These are phyloP conservation scores for Halcyon senegalensis DNA, from an alignment of 2,113 vertebrate genomes.

Conservation along the genomic window DNA sequence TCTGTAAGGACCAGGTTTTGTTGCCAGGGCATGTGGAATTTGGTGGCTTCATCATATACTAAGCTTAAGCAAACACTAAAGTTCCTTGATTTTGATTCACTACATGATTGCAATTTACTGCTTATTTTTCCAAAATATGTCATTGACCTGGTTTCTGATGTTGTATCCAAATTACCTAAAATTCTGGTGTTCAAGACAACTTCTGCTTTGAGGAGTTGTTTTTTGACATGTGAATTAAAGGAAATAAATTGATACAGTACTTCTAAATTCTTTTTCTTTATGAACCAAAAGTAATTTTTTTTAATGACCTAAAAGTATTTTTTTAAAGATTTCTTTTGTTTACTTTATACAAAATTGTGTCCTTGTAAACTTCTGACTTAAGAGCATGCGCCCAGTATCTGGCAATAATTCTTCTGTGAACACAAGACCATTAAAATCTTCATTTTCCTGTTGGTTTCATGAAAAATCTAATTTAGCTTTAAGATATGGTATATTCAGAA, in stretches of 20 bases:
- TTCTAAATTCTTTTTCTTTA: not conserved
- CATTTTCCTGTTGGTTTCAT: not conserved
- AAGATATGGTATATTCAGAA: not conserved
- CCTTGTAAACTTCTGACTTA: not conserved
- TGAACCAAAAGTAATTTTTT: not conserved
- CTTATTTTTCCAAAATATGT: accelerated
- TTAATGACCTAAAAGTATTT: not conserved
- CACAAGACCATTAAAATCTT: not conserved
- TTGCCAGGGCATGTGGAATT: not conserved
- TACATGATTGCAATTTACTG: not conserved
- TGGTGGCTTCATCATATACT: not conserved
- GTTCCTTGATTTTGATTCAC: not conserved
- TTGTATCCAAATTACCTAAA: not conserved
- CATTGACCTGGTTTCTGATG: not conserved
- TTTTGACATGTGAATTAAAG: not conserved
- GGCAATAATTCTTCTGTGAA: not conserved
- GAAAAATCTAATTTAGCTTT: not conserved
- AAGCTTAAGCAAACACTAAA: not conserved
- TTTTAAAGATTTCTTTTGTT: not conserved
- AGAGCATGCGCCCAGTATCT: not conserved
- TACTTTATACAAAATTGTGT: not conserved
- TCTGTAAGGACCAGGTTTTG: not conserved
- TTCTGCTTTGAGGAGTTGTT: not conserved
- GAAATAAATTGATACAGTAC: not conserved
- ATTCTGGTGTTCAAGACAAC: not conserved